These are phyloP conservation scores for Hyalella azteca DNA, from an alignment of 2,888 invertebrate species.

Conservation along the genomic window DNA sequence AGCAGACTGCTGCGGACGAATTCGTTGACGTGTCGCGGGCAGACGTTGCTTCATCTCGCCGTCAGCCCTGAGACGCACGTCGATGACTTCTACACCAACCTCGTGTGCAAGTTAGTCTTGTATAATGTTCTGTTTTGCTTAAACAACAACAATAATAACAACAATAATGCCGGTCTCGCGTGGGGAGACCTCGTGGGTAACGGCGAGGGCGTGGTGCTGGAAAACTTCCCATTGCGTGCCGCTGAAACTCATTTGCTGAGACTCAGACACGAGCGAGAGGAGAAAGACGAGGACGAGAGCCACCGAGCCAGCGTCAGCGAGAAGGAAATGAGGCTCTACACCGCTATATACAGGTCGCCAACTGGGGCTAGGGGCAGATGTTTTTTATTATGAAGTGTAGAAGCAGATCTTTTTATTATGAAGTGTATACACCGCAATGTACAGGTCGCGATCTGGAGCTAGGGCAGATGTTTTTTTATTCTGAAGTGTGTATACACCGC, in stretches of 20 bases:
- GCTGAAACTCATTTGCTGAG: not conserved
- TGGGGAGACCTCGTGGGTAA: slow-evolving; percentile 38
- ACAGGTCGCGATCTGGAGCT: too few relatives aligned
- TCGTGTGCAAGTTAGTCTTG: slow-evolving; percentile 78
- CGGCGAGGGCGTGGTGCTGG: slow-evolving; percentile 21
- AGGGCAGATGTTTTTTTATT: too few relatives aligned
- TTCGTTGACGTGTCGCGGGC: slow-evolving; percentile 71
- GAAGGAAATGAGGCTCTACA: slow-evolving; percentile 51
- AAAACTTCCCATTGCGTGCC: not conserved
- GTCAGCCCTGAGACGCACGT: slow-evolving; percentile 85
- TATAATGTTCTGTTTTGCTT: slow-evolving; percentile 66
- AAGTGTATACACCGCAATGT: slow-evolving; percentile 50
- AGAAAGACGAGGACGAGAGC: not conserved
- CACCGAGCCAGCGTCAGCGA: slow-evolving; percentile 15
- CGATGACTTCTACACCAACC: slow-evolving; percentile 90
- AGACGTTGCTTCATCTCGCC: slow-evolving; percentile 82
- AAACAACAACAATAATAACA: slow-evolving; percentile 65
- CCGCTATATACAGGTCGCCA: slow-evolving; percentile 50
- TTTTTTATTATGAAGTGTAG: too few relatives aligned
- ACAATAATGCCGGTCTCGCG: slow-evolving; percentile 33
- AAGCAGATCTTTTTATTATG: too few relatives aligned
- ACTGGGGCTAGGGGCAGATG: too few relatives aligned
- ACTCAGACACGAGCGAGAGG: not conserved
- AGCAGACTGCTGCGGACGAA: slow-evolving; percentile 4
- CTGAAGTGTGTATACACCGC: slow-evolving; percentile 48